Evolutionary conservation across 2,888 invertebrate genomes (phyloP).

Genomic region (Tromatobia lineatoria): DNA sequence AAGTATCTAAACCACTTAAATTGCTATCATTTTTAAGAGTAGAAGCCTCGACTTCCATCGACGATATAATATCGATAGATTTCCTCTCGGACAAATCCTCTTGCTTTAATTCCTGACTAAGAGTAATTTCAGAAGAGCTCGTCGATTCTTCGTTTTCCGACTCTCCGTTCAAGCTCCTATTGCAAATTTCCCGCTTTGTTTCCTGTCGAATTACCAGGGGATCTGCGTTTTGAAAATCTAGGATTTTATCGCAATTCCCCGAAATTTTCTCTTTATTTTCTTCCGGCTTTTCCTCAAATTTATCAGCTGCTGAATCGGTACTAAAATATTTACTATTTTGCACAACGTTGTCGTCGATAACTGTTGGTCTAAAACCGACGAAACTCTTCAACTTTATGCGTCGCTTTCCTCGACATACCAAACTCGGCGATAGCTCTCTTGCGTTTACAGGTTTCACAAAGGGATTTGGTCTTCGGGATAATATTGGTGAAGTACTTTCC

Average conservation of each 20-base stretch:
- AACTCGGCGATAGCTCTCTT: slow-evolving; percentile 78
- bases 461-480: slow-evolving; percentile 73
- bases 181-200: slow-evolving; percentile 11
- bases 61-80: slow-evolving; percentile 6
- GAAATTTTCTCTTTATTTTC: slow-evolving; percentile 28
- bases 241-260: background rate
- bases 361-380: slow-evolving; percentile 77
- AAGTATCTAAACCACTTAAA: slow-evolving; percentile 34
- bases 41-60: background rate
- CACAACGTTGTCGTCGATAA: slow-evolving; percentile 77
- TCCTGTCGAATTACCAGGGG: background rate
- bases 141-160: slow-evolving; percentile 37
- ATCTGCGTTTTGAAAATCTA: background rate
- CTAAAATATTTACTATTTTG: slow-evolving; percentile 81
- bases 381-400: slow-evolving; percentile 73
- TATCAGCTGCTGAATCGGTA: slow-evolving; percentile 44
- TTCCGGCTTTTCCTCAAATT: slow-evolving; percentile 32
- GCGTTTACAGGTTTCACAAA: slow-evolving; percentile 72
- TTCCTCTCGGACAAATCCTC: slow-evolving; percentile 16
- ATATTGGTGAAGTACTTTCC: slow-evolving; percentile 63
- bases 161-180: slow-evolving; percentile 35
- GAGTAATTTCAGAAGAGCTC: slow-evolving; percentile 56
- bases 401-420: slow-evolving; percentile 75
- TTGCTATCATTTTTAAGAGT: slow-evolving; percentile 39
- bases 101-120: slow-evolving; percentile 21